Evolutionary conservation across 2,797 vertebrate genomes (phyloP).

Genomic region (Sebastes matsubarae): DNA sequence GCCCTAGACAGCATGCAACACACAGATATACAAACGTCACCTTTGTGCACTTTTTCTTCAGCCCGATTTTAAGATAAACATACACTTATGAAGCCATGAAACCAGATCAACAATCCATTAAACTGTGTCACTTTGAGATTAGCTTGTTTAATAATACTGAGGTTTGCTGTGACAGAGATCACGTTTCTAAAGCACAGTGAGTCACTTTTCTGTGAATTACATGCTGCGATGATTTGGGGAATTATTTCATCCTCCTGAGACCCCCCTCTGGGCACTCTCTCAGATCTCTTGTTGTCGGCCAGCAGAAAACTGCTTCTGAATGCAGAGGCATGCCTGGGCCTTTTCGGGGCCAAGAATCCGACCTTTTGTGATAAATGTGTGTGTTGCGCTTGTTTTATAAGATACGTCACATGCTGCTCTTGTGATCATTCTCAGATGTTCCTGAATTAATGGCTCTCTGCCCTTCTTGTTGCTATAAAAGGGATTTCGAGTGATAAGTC

Average conservation of each 20-base stretch:
- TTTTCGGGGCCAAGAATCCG: neutral
- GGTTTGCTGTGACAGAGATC: slow-evolving; percentile 6
- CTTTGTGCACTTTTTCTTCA: neutral
- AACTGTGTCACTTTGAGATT: neutral
- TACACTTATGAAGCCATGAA: slow-evolving; percentile 2
- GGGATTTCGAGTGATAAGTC: slow-evolving; percentile 50
- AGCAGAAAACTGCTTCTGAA: neutral
- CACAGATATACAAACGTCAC: neutral
- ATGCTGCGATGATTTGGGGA: slow-evolving; percentile 3
- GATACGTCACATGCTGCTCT: neutral
- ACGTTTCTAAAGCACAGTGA: neutral
- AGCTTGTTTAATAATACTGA: neutral
- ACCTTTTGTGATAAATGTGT: neutral
- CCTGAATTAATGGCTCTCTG: neutral
- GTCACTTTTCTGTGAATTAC: slow-evolving; percentile 17
- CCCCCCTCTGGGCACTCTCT: neutral
- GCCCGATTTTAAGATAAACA: neutral
- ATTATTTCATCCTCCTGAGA: slow-evolving; percentile 8
- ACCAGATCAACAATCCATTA: neutral
- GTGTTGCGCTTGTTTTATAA: neutral
- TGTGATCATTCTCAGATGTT: slow-evolving; percentile 22
- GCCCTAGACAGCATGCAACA: neutral
- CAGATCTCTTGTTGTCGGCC: neutral
- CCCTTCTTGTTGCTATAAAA: neutral
- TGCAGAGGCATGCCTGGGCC: neutral